Evolutionary conservation across 2,797 vertebrate genomes (phyloP), one percentile per base, ranked within the genome.

Genomic region (Alfaro cultratus): DNA sequence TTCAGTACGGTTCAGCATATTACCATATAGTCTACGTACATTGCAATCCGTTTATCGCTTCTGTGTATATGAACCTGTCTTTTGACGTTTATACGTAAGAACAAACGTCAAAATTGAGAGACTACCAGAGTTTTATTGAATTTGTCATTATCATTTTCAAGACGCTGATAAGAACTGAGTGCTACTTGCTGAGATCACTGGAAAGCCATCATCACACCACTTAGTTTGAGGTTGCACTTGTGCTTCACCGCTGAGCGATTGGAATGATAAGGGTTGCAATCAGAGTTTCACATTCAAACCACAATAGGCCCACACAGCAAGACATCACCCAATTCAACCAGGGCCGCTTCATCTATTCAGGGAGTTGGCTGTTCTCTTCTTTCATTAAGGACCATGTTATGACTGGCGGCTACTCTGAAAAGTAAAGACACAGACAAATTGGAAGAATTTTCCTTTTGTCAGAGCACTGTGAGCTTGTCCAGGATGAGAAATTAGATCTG

Each of bases 401-500:
- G 88, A 92, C 90, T 92, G 93, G 92, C 87, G 1, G 82, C 72
- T 75, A 47, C 73, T 78, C 67, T 74, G 76, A 87, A 80, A 87
- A 77, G 79, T 26, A 83, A 74, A 86, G 86, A 91, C 75, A 29
- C 77, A 73, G 89, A 92, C 84, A 86, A 93, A 93, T 89, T 86
- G 76, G 87, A 87, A 86, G 1, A 76, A 89, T 93, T 93, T 91
- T 87, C 71, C 3, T 73, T 91, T 89, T 85, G 88, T 94, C 87
- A 86, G 88, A 60, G 87, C 31, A 53, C 83, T 72, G 73, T 77
- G 77, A 88, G 83, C 80, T 74, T 74, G 80, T 90, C 90, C 92
- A 92, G 84, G 64, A 73, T 79, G 36, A 81, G 91, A 91, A 92
- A 93, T 85, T n/a, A 83, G 91, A 94, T 92, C 86, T 91, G 85